Conservation (phyloP, 2,888 invertebrate species). For the Ellobium chinense region DNA sequence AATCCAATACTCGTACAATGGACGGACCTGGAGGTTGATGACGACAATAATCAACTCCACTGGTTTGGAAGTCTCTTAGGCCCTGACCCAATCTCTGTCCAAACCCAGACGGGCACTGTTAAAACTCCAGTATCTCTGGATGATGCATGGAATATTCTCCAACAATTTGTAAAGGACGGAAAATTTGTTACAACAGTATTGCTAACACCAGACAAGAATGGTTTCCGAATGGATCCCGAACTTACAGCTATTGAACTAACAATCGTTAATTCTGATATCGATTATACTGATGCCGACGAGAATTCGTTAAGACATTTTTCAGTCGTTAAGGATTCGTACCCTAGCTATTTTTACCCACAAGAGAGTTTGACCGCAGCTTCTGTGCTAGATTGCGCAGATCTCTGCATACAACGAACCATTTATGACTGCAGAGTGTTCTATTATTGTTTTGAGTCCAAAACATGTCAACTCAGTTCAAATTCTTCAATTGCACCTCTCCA, state of each 20-base stretch:
- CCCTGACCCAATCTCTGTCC: not conserved
- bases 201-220: not conserved
- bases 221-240: not conserved
- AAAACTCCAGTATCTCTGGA: not conserved
- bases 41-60: not conserved
- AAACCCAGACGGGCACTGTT: not conserved
- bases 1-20: constrained; percentile 3
- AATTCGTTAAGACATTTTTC: not conserved
- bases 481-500: too few species aligned
- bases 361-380: not conserved
- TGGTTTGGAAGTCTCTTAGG: not conserved
- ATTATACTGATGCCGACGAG: not conserved
- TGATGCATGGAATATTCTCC: not conserved
- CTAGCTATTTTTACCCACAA: not conserved
- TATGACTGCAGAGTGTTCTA: not conserved
- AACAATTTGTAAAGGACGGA: not conserved
- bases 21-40: not conserved
- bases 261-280: not conserved
- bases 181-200: not conserved
- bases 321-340: not conserved
- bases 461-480: not conserved
- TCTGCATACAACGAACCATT: not conserved
- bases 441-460: not conserved
- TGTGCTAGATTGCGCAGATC: constrained; percentile 1
- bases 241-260: not conserved